These are phyloP conservation scores for Amblyornis subalaris DNA, from an alignment of 2,113 vertebrate species.

Conservation along the genomic window DNA sequence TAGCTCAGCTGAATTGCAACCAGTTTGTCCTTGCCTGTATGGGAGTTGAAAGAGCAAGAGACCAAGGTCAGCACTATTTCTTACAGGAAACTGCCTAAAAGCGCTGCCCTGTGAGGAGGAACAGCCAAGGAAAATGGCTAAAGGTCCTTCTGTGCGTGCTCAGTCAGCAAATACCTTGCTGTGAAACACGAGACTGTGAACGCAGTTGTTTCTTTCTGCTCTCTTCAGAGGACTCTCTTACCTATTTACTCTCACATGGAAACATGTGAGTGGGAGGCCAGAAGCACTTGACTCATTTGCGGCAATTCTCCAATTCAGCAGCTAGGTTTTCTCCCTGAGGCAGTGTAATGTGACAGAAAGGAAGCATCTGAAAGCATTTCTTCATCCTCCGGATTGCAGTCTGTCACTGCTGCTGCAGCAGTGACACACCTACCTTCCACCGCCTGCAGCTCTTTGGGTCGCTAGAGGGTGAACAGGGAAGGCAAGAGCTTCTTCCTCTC, in stretches of 20 bases:
- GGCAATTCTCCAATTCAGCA: constrained; percentile 28
- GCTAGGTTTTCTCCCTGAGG: constrained; percentile 27
- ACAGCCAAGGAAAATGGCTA: not conserved
- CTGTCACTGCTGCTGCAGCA: constrained; percentile 36
- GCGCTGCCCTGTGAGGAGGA: not conserved
- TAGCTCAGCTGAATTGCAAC: not conserved
- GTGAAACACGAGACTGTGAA: not conserved
- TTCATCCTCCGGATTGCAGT: constrained; percentile 7
- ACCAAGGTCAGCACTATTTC: not conserved
- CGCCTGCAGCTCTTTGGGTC: not conserved
- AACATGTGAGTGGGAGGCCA: constrained; percentile 36
- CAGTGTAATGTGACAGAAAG: constrained; percentile 44
- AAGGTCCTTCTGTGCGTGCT: not conserved
- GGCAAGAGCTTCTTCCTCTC: not conserved
- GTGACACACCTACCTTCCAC: constrained; percentile 20
- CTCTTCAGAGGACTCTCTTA: not conserved
- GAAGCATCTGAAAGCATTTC: constrained; percentile 38
- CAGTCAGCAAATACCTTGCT: constrained; percentile 18
- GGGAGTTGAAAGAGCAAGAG: not conserved
- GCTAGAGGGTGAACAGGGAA: not conserved
- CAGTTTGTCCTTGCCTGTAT: not conserved
- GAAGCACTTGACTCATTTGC: constrained; percentile 33
- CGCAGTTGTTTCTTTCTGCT: not conserved
- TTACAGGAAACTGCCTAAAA: not conserved
- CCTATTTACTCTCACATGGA: constrained; percentile 29